Evolutionary conservation across 2,797 vertebrate species (phyloP), one percentile per base, ranked within the genome.

Genomic region (Decapterus maruadsi): DNA sequence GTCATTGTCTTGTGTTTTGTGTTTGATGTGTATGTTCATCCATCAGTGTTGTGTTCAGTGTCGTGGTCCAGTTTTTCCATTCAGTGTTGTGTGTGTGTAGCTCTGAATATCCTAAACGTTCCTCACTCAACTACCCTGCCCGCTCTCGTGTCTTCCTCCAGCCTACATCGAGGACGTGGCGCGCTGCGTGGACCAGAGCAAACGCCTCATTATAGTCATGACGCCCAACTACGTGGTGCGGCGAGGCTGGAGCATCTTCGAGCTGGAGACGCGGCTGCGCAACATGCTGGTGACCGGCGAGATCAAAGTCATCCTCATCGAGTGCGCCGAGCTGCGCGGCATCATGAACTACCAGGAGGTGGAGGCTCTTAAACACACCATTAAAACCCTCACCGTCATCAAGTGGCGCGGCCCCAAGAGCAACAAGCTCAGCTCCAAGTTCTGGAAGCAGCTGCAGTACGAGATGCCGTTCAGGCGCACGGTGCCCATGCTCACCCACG

Each of bases 271-370:
- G 0, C 96, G 98, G 70, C 97, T 99, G 88, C 96, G 98, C 87
- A 98, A 97, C 93, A 98, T 99, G 96, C 94, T 99, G 87, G 96
- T 96, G 83, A 98, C 97, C 0, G 98, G 98, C 11, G 98, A 99
- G 94, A 98, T 99, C 90, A 99, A 99, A 94, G 98, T 99, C 80
- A 99, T 99, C 92, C 93, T 99, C 68, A 99, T 99, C 26, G 98
- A 99, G 93, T 99, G 98, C 78, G 98, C 97, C 69, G 97, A 99
- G 93, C 93, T 99, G 63, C 96, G 97, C 31, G 97, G 97, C 90
- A 97, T 99, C 92, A 99, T 99, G 96, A 99, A 99, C 96, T 99
- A 99, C 95, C 98, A 99, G 93, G 98, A 99, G 86, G 97, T 99
- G 34, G 98, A 99, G 92, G 97, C 98, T 11, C 97, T 99, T 63